Conservation (phyloP, 2,113 vertebrate genomes). For the Cathartes aura region DNA sequence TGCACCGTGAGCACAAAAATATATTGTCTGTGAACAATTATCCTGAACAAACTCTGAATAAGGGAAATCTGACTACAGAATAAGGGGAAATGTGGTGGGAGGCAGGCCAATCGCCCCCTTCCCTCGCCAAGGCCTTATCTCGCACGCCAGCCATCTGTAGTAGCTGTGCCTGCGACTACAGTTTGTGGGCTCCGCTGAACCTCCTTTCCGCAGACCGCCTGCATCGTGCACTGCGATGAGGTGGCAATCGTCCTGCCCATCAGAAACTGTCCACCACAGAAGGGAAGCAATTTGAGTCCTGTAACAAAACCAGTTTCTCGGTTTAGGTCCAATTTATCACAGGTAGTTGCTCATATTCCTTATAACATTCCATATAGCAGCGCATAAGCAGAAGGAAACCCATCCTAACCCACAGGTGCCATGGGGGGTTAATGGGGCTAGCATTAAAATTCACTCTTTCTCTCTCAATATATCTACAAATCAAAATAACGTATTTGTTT, state of each 20-base stretch:
- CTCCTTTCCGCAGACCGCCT: neutral
- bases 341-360: neutral
- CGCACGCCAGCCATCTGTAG: neutral
- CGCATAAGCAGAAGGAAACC: fast-evolving
- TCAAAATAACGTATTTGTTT: neutral
- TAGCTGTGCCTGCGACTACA: neutral
- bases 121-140: conserved; percentile 8
- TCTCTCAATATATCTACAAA: neutral
- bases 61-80: conserved; percentile 40
- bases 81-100: neutral
- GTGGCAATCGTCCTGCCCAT: neutral
- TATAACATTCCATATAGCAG: neutral
- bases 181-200: neutral
- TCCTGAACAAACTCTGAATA: conserved; percentile 45
- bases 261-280: neutral
- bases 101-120: neutral
- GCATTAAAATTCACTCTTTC: neutral
- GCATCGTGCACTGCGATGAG: neutral
- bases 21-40: conserved; percentile 65
- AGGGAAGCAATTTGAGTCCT: neutral
- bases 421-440: neutral
- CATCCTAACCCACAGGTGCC: neutral
- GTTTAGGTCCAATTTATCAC: neutral
- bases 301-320: neutral
- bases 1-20: conserved; percentile 61